Base-by-base conservation (phyloP, 2,113 vertebrate species). In the Brachypteracias leptosomus region DNA sequence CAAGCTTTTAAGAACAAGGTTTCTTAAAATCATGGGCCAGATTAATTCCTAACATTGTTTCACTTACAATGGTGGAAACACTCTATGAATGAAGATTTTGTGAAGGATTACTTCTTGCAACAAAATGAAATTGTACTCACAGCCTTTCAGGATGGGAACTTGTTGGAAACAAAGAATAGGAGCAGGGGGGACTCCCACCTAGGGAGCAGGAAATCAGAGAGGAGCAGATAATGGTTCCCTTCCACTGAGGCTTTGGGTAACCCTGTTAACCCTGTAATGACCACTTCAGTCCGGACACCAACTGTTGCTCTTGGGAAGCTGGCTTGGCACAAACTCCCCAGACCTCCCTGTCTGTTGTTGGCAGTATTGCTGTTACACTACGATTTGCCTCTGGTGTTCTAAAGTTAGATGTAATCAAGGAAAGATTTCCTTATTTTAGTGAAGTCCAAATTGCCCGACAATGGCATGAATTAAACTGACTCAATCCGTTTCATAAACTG, bases 21-120 rank as follows among this genome's bases (percentile, higher is more conserved):
- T 92, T 89, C 88, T 94, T 85, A 63, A 94, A 86, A 75, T 52
- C 22, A 0, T 47, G 71, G 82, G 65, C 61, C 70, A 90, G 73
- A 85, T 93, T 89, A 93, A 96, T 90, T 96, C 90, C 93, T 96
- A 93, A 91, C 86, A 96, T 94, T 95, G 96, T 93, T 96, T 91
- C 44, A 4, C 52, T 86, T 65, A 96, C 96, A 96, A 87, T 96
- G 76, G 88, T 84, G 95, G 95, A 93, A 93, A 65, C 52, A 38
- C 68, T 70, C 86, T 17, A 13, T 92, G 93, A 96, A 94, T 94
- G 70, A 96, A 94, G 91, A 96, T 89, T 95, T 95, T 88, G 62
- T 88, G 59, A 89, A 65, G 46, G 62, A 68, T 49, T 57, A 26
- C 81, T 55, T 76, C 61, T 12, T 94, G 87, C 89, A 76, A 94